Evolutionary conservation across 2,797 vertebrate genomes (phyloP).

Genomic region (Schizothorax lantsangensis): DNA sequence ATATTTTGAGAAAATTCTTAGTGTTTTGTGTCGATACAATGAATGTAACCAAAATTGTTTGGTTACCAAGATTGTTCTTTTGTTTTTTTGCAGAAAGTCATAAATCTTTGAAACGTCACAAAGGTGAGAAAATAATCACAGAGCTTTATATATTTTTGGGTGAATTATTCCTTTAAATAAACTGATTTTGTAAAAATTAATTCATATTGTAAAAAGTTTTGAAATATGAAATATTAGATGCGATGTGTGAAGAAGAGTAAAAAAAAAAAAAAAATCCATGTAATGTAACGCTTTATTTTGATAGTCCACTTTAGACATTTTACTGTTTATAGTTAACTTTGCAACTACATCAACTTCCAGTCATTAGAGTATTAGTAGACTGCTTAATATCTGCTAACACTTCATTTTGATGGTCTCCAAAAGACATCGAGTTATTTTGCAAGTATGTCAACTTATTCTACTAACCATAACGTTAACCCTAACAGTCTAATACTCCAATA

Average conservation of each 20-base stretch:
- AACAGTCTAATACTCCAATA: neutral
- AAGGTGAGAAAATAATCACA: neutral
- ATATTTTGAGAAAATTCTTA: neutral
- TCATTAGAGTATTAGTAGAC: neutral
- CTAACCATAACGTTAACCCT: neutral
- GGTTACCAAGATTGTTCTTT: neutral
- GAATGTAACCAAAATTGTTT: neutral
- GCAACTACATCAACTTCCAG: neutral
- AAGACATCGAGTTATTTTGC: neutral
- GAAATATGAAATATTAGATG: neutral
- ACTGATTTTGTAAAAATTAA: neutral
- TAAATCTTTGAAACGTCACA: neutral
- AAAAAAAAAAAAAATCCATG: neutral
- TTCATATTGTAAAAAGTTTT: neutral
- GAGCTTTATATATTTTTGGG: neutral
- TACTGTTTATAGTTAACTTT: neutral
- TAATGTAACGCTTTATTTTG: neutral
- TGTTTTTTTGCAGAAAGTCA: neutral
- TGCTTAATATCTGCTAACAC: neutral
- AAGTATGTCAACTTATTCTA: neutral
- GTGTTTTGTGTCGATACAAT: neutral
- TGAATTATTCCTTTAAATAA: neutral
- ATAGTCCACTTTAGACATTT: neutral
- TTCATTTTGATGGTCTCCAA: neutral
- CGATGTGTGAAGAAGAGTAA: too few species aligned